These are phyloP conservation scores for Tridacna gigas DNA, from an alignment of 2,888 invertebrate species.

Conservation along the genomic window DNA sequence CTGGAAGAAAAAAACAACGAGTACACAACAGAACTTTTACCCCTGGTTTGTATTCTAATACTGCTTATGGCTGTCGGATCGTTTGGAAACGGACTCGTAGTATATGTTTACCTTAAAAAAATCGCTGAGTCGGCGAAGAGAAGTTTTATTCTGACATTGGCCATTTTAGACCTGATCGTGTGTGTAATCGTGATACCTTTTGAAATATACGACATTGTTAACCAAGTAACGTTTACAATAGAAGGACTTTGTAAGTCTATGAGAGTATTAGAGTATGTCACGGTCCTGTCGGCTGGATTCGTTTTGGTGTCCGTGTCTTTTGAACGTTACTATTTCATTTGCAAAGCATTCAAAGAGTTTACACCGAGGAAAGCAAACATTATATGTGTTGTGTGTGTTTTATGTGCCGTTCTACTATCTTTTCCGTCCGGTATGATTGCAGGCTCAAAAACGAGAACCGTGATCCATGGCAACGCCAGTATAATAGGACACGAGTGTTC, in stretches of 20 bases:
- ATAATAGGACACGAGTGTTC: constrained; percentile 66
- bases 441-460: constrained; percentile 46
- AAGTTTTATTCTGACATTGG: constrained; percentile 66
- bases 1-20: constrained; percentile 40
- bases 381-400: constrained; percentile 57
- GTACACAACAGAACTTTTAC: constrained; percentile 52
- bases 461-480: constrained; percentile 24
- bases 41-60: constrained; percentile 59
- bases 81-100: constrained; percentile 66
- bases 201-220: constrained; percentile 68
- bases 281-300: constrained; percentile 66
- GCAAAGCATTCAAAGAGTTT: constrained; percentile 59
- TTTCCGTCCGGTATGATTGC: constrained; percentile 61
- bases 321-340: constrained; percentile 69
- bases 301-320: constrained; percentile 69
- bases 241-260: constrained; percentile 60
- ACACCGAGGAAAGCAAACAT: constrained; percentile 63
- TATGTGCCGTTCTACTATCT: constrained; percentile 45
- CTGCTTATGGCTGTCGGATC: constrained; percentile 66
- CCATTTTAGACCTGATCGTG: constrained; percentile 64
- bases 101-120: constrained; percentile 64
- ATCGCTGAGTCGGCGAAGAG: constrained; percentile 62
- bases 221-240: constrained; percentile 58
- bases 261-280: constrained; percentile 61
- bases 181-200: constrained; percentile 68